These are phyloP conservation scores for Poeciliopsis paucimaculata DNA, from an alignment of 2,797 vertebrate genomes.

Conservation along the genomic window DNA sequence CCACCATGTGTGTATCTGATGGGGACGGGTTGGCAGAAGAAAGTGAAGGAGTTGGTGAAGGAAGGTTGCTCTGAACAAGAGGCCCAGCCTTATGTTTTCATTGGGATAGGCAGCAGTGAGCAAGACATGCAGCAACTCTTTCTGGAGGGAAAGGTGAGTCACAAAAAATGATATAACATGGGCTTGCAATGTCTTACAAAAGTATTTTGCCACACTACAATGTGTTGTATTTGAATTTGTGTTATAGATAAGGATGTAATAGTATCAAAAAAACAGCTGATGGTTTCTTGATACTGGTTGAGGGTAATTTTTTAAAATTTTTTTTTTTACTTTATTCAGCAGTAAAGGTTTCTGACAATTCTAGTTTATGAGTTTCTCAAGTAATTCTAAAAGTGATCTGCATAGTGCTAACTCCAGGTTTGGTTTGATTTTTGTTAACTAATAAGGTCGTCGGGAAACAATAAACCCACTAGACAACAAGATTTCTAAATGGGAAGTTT, in stretches of 20 bases:
- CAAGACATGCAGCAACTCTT: constrained; percentile 99
- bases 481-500: neutral
- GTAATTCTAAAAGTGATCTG: neutral
- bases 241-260: neutral
- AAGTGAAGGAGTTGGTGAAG: constrained; percentile 94
- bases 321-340: neutral
- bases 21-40: constrained; percentile 99
- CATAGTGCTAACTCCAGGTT: neutral
- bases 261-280: neutral
- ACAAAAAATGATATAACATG: neutral
- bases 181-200: neutral
- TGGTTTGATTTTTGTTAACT: neutral
- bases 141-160: constrained; percentile 95
- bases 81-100: constrained; percentile 96
- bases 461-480: neutral
- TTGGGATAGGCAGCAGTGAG: constrained; percentile 99
- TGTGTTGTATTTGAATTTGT: neutral
- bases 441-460: neutral
- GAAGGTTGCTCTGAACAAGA: constrained; percentile 97
- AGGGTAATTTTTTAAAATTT: too few species aligned
- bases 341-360: neutral
- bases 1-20: constrained; percentile 97
- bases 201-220: neutral
- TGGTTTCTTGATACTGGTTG: neutral
- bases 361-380: neutral